Conservation (phyloP, 2,797 vertebrate genomes). For the Cercopithecus petaurista region DNA sequence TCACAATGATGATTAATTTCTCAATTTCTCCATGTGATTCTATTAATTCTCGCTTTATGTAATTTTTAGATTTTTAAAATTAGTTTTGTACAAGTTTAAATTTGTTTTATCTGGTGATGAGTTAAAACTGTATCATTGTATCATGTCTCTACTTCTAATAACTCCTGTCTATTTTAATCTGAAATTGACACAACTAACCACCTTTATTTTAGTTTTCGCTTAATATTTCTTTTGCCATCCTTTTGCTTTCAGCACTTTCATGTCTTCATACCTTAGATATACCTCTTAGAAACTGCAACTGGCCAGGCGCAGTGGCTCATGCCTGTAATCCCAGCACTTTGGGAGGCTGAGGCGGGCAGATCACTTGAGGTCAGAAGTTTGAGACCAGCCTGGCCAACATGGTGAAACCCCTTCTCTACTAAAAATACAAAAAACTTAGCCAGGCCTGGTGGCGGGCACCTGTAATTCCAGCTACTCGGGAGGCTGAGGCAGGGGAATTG, state of each 20-base stretch:
- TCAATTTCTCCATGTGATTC: neutral
- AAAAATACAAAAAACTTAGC: no score
- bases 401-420: no score
- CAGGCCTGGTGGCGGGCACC: no score
- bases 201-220: neutral
- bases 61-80: slow-evolving; percentile 3
- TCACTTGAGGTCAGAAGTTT: no score
- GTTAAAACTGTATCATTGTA: neutral
- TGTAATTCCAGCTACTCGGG: no score
- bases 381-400: no score
- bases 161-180: neutral
- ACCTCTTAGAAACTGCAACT: neutral
- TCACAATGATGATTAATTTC: neutral
- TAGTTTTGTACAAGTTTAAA: neutral
- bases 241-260: neutral
- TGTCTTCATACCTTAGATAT: neutral
- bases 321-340: no score
- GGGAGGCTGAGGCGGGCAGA: no score
- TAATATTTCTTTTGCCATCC: neutral
- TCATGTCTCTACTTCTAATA: neutral
- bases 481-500: no score
- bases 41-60: neutral
- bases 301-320: no score
- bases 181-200: neutral
- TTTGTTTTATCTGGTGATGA: slow-evolving; percentile 1